A percentile compares a stretch with the other conserved stretches of the same genome.
Evolutionary conservation across 2,797 vertebrate species (phyloP).

Genomic region (Typhlichthys eigenmanni): DNA sequence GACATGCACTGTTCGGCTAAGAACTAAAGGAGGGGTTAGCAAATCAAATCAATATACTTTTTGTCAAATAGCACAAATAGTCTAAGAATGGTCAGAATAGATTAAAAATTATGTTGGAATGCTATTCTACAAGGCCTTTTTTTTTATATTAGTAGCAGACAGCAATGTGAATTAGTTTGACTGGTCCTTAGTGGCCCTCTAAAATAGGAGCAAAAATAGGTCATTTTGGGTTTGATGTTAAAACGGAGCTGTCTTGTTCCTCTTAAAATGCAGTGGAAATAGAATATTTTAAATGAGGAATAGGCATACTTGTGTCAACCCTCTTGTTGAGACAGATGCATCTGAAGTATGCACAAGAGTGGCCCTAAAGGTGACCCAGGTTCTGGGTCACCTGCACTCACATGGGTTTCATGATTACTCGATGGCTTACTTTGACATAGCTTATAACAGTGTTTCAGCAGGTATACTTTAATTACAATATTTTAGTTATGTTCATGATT

Average conservation of each 20-base stretch:
- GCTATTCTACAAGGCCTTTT: neutral
- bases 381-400: constrained; percentile 41
- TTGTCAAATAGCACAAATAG: too few species aligned
- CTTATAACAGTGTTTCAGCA: too few species aligned
- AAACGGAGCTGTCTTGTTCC: neutral
- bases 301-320: neutral
- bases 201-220: constrained; percentile 72
- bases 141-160: constrained; percentile 25
- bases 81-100: too few species aligned
- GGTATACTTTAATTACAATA: too few species aligned
- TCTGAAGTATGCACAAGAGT: constrained; percentile 6
- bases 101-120: too few species aligned
- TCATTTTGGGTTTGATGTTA: constrained; percentile 48
- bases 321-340: neutral
- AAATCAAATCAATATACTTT: too few species aligned
- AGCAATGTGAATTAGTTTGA: constrained; percentile 41
- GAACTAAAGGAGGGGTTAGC: too few species aligned
- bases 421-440: neutral
- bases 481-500: too few species aligned
- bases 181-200: constrained; percentile 56
- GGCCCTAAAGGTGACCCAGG: constrained; percentile 27
- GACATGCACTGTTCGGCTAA: too few species aligned
- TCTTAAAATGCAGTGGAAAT: neutral
- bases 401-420: constrained; percentile 60
- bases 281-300: neutral